These are phyloP conservation scores for Nesometra sesokonis DNA, from an alignment of 35 echinoderm and acorn worm species.

Conservation along the genomic window DNA sequence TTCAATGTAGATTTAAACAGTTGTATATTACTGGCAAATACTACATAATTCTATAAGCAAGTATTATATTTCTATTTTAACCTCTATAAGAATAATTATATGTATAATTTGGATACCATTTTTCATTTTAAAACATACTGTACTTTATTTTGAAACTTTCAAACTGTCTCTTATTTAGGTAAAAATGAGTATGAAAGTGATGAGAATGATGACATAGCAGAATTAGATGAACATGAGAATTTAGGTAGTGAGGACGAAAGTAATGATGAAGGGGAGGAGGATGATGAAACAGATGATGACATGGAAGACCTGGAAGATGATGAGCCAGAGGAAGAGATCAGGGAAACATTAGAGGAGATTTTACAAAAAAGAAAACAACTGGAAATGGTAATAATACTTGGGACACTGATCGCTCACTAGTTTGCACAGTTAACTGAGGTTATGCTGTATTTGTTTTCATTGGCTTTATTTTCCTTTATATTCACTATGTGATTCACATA, in stretches of 20 bases:
- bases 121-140: too few species aligned
- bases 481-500: too few species aligned
- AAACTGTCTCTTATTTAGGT: neutral
- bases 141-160: too few species aligned
- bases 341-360: slow-evolving; percentile 8
- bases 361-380: neutral
- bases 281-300: slow-evolving; percentile 11
- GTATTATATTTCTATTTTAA: too few species aligned
- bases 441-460: neutral
- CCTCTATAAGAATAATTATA: too few species aligned
- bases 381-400: neutral
- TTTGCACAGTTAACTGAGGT: neutral
- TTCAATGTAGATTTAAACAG: too few species aligned
- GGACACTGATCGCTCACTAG: too few species aligned
- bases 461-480: too few species aligned
- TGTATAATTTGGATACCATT: too few species aligned
- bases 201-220: slow-evolving; percentile 26
- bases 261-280: slow-evolving; percentile 8
- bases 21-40: too few species aligned
- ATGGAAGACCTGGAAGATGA: slow-evolving; percentile 34
- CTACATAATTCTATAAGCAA: too few species aligned
- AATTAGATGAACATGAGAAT: slow-evolving; percentile 12
- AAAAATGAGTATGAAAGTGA: slow-evolving; percentile 16
- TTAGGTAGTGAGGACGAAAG: slow-evolving; percentile 6
- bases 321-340: slow-evolving; percentile 22